Conservation (phyloP, 2,888 invertebrate species). For the Aphrophora alni region DNA sequence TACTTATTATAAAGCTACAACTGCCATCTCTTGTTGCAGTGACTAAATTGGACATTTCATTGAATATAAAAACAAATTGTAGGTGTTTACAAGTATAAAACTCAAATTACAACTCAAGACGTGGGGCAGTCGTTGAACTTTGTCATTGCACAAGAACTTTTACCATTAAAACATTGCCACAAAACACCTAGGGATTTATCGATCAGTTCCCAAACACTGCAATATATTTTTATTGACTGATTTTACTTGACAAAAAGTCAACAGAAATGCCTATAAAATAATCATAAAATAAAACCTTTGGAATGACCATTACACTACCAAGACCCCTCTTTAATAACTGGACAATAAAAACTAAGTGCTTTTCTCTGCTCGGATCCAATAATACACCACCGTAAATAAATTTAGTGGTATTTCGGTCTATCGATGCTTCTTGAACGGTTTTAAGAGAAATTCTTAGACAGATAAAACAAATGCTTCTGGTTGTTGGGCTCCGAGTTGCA, state of each 20-base stretch:
- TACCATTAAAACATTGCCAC: no score
- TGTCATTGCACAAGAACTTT: no score
- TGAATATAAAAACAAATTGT: neutral
- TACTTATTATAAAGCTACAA: no score
- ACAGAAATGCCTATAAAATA: neutral
- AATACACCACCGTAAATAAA: neutral
- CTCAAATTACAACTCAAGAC: neutral
- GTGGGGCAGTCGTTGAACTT: no score
- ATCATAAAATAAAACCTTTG: neutral
- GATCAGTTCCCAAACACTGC: neutral
- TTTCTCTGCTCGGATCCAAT: neutral
- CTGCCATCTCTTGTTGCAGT: neutral
- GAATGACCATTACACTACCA: neutral
- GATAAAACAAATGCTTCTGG: neutral
- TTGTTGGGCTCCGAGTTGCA: neutral
- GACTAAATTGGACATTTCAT: neutral
- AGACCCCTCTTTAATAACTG: neutral
- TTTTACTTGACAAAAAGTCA: neutral
- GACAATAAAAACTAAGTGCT: slow-evolving; percentile 2
- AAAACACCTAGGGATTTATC: neutral
- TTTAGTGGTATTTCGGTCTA: neutral
- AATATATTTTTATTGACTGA: neutral
- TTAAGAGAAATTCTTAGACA: neutral
- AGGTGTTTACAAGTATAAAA: neutral
- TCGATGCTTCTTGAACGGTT: neutral